These are phyloP conservation scores for Papilio polytes DNA, from an alignment of 1,140 invertebrate genomes.

Conservation along the genomic window DNA sequence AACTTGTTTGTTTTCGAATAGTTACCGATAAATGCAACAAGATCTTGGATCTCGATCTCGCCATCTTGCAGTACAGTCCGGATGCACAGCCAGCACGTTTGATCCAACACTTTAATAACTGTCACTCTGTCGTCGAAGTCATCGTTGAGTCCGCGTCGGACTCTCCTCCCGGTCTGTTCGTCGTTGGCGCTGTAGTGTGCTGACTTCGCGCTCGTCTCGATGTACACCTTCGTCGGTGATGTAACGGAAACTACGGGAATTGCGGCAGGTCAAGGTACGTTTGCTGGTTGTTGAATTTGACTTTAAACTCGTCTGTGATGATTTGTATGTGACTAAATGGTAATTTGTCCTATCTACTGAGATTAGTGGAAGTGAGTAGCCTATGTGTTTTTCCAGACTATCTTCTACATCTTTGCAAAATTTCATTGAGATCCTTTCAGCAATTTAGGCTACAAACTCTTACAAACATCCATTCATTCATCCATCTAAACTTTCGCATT, in stretches of 20 bases:
- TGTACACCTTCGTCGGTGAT: slow-evolving; percentile 78
- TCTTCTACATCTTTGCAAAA: too few relatives aligned
- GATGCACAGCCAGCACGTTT: slow-evolving; percentile 68
- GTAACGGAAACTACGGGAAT: slow-evolving; percentile 77
- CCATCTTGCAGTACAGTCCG: slow-evolving; percentile 71
- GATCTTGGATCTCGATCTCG: slow-evolving; percentile 78
- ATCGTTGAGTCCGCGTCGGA: slow-evolving; percentile 45
- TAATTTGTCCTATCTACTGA: neutral
- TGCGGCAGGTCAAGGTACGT: slow-evolving; percentile 56
- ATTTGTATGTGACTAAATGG: neutral
- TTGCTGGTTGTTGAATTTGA: slow-evolving; percentile 37
- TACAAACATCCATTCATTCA: too few relatives aligned
- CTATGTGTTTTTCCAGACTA: too few relatives aligned
- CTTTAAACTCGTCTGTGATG: neutral
- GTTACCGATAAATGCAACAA: slow-evolving; percentile 80
- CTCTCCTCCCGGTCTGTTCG: slow-evolving; percentile 50
- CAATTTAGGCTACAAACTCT: too few relatives aligned
- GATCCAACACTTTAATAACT: slow-evolving; percentile 65
- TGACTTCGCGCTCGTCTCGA: slow-evolving; percentile 74
- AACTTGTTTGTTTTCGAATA: slow-evolving; percentile 28
- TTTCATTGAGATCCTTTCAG: too few relatives aligned
- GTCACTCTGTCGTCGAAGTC: slow-evolving; percentile 59
- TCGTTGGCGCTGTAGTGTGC: slow-evolving; percentile 79
- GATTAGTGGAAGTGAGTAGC: neutral
- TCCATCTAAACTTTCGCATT: too few relatives aligned